Evolutionary conservation across 1,140 invertebrate species (phyloP).

Genomic region (Drosophila albomicans): DNA sequence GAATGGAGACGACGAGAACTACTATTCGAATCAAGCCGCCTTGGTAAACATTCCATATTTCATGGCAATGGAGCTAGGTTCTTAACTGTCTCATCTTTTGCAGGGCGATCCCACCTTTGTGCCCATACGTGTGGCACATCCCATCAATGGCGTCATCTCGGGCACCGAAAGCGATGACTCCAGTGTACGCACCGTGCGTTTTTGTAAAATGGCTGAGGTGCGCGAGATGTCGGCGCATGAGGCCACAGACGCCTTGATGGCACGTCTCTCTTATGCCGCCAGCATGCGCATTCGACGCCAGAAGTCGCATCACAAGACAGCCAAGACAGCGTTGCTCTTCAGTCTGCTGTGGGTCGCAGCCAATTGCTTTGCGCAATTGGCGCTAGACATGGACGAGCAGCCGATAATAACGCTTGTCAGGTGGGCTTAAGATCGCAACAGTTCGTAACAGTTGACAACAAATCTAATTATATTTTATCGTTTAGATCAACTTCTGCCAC

Average conservation of each 20-base stretch:
- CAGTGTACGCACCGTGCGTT: slow-evolving; percentile 90
- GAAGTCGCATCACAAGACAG: slow-evolving; percentile 87
- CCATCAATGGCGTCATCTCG: slow-evolving; percentile 85
- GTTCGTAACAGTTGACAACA: background rate
- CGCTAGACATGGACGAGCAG: slow-evolving; percentile 90
- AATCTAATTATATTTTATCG: background rate
- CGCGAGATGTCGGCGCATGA: slow-evolving; percentile 92
- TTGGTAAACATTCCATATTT: slow-evolving; percentile 29
- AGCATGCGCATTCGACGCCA: slow-evolving; percentile 88
- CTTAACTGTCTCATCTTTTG: slow-evolving; percentile 8
- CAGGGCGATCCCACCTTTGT: slow-evolving; percentile 93
- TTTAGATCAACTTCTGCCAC: slow-evolving; percentile 89
- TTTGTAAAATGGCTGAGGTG: slow-evolving; percentile 94
- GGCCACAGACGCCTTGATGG: slow-evolving; percentile 93
- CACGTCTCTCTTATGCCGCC: slow-evolving; percentile 93
- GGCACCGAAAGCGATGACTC: slow-evolving; percentile 94
- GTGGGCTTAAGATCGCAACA: background rate
- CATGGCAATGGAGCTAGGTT: no score
- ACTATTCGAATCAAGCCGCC: slow-evolving; percentile 85
- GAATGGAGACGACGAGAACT: slow-evolving; percentile 88
- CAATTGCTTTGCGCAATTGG: slow-evolving; percentile 89
- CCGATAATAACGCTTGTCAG: slow-evolving; percentile 92
- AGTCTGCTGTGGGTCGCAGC: slow-evolving; percentile 90
- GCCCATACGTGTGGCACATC: slow-evolving; percentile 90
- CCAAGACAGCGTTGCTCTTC: slow-evolving; percentile 91